phyloP scores from a whole-genome alignment of 2,113 vertebrate species.

The Propithecus coquereli region DNA sequence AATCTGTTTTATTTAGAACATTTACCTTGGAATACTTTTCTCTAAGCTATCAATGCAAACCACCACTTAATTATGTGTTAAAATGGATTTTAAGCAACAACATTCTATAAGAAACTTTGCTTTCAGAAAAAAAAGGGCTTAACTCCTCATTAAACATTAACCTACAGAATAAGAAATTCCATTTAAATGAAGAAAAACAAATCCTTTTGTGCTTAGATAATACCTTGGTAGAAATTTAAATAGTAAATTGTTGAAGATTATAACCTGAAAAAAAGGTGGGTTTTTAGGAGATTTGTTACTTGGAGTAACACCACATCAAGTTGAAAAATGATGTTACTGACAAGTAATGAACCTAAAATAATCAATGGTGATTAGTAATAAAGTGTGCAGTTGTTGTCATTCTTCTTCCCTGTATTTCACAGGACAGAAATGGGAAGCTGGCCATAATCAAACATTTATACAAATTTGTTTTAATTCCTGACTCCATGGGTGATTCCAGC shows the following conservation, averaged over 20 bases:
- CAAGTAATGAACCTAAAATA: not conserved
- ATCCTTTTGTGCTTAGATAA: not conserved
- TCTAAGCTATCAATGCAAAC: not conserved
- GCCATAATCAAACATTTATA: not conserved
- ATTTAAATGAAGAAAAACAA: not conserved
- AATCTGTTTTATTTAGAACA: not conserved
- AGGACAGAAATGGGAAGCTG: not conserved
- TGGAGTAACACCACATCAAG: not conserved
- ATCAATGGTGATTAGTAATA: slow-evolving; percentile 20
- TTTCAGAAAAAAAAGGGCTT: not conserved
- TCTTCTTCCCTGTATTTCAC: slow-evolving; percentile 7
- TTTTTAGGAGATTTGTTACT: slow-evolving; percentile 1
- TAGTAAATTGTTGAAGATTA: not conserved
- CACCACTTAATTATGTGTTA: not conserved
- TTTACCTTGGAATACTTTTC: slow-evolving; percentile 38
- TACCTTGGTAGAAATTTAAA: not conserved
- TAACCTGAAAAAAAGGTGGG: not conserved
- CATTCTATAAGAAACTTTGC: slow-evolving; percentile 2
- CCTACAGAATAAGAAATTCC: not conserved
- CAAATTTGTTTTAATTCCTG: not conserved
- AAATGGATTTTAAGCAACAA: slow-evolving; percentile 7
- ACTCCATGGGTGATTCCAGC: not conserved
- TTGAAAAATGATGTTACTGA: not conserved
- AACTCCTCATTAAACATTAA: not conserved
- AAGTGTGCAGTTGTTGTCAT: not conserved